phyloP scores from a whole-genome alignment of 1,140 invertebrate genomes.

The Cotesia typhae region DNA sequence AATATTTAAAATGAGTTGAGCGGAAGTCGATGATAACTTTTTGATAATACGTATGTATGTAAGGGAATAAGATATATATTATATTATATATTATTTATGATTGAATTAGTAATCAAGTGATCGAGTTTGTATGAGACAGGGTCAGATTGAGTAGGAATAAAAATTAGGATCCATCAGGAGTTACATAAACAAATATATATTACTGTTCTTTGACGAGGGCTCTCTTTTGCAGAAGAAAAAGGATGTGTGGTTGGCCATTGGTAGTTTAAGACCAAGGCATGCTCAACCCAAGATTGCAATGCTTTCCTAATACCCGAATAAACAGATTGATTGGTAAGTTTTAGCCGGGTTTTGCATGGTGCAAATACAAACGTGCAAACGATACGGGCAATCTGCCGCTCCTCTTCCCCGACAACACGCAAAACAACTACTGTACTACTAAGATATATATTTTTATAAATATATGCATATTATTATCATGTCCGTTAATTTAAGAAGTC shows the following conservation, averaged over 20 bases:
- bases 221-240: constrained; percentile 67
- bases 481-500: background rate
- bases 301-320: constrained; percentile 66
- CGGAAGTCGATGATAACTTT: no score
- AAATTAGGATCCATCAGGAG: constrained; percentile 5
- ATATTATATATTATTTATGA: no score
- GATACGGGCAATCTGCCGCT: constrained; percentile 51
- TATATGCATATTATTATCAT: background rate
- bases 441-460: constrained; percentile 27
- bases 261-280: constrained; percentile 66
- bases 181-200: constrained; percentile 51
- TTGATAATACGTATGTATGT: no score
- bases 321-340: constrained; percentile 60
- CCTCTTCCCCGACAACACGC: constrained; percentile 32
- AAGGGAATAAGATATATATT: no score
- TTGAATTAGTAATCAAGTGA: no score
- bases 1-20: no score
- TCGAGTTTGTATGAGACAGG: no score
- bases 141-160: background rate
- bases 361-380: constrained; percentile 47
- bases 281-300: constrained; percentile 66
- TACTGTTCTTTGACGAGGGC: constrained; percentile 65
- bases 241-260: constrained; percentile 66
- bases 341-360: constrained; percentile 54
- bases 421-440: constrained; percentile 3